Base-by-base conservation (phyloP, 2,888 invertebrate species). In the Lepidochitona cinerea region DNA sequence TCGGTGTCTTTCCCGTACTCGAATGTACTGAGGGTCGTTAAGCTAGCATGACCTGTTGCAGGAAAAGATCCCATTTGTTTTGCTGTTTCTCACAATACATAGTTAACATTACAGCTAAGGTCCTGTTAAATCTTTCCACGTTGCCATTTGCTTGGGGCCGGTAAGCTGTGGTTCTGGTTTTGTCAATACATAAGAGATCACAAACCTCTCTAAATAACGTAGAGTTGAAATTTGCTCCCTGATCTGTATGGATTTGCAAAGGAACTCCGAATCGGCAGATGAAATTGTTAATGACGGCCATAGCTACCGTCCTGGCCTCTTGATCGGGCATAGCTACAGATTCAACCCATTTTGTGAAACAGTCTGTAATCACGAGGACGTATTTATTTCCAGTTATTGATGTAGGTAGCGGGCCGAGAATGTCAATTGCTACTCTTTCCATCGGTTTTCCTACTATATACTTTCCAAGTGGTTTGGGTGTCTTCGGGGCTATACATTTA, bases 291-390 rank as follows among this genome's bases (percentile, higher is more conserved):
- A 54, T 26, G 23, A 54, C 7, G 12, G 54, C 54, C 23, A 26
- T 54, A 7, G 54, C 54, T n/a, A 54, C 23, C 23, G 54, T 54
- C 23, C 54, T 54, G 23, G 54, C 54, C 23, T 54, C 54, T 23
- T 54, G 54, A 23, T 54, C 54, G 7, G 54, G 54, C 7, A 54
- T 12, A 7, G 54, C n/a, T n/a, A 23, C 23, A 54, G 54, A 12
- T 54, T 54, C 54, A 6, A 54, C 54, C 54, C 54, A 54, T 54
- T 54, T 54, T 54, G 54, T 54, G 26, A 54, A 54, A 26, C 54
- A 54, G 26, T 54, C 54, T 23, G 23, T 23, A n/a, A 54, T 54
- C 6, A 23, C 54, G 7, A 54, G 23, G 9, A 54, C 23, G 26
- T 54, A 54, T 26, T 54, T 54, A 23, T 54, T 54, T 54, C 54